Evolutionary conservation across 2,888 invertebrate species (phyloP).

Genomic region (Caenorhabditis uteleia): DNA sequence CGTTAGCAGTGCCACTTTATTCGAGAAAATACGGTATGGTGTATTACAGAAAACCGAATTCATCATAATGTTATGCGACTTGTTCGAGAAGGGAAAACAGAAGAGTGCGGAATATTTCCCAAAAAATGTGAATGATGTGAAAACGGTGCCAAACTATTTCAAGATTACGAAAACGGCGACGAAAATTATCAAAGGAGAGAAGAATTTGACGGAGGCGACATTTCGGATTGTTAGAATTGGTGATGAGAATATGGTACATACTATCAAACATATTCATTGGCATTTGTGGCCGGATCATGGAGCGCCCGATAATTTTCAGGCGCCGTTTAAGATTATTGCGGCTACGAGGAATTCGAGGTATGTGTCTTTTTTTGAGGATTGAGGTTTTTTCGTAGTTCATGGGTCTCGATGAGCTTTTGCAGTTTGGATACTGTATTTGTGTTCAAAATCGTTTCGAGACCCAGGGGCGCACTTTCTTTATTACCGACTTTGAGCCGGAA

Average conservation of each 20-base stretch:
- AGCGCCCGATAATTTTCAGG: constrained; percentile 19
- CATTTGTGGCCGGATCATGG: constrained; percentile 40
- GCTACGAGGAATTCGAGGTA: constrained; percentile 6
- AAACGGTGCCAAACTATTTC: constrained; percentile 22
- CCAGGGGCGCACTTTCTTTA: too few relatives aligned
- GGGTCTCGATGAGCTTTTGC: too few relatives aligned
- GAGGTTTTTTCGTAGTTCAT: too few relatives aligned
- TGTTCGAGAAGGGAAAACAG: constrained; percentile 17
- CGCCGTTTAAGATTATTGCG: constrained; percentile 15
- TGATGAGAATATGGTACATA: constrained; percentile 2
- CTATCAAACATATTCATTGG: constrained; percentile 30
- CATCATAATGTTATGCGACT: constrained; percentile 7
- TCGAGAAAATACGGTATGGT: too few relatives aligned
- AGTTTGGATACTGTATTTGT: too few relatives aligned
- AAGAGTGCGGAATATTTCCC: constrained; percentile 43
- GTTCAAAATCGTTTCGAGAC: too few relatives aligned
- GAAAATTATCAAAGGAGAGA: constrained; percentile 4
- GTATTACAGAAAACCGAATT: not conserved
- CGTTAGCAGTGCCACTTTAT: too few relatives aligned
- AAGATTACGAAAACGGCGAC: constrained; percentile 7
- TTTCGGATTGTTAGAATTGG: constrained; percentile 11
- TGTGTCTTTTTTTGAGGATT: too few relatives aligned
- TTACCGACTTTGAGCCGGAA: too few relatives aligned
- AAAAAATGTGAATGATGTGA: constrained; percentile 11
- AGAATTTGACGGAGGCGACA: constrained; percentile 9